Evolutionary conservation across 1,140 invertebrate species (phyloP).

Genomic region (Eciton burchellii): DNA sequence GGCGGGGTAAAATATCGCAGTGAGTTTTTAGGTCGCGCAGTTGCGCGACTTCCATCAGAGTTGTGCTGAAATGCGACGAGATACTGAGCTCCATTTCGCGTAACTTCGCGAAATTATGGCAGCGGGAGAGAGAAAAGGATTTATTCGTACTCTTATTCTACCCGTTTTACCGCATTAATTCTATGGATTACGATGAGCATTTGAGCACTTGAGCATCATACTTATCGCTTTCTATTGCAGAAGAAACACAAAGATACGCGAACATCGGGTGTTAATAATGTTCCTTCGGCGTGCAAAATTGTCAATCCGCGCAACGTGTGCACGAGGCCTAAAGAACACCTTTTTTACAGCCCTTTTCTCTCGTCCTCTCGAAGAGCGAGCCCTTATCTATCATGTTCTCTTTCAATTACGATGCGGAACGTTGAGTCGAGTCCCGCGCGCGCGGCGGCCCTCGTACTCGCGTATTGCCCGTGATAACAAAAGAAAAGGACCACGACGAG

Average conservation of each 20-base stretch:
- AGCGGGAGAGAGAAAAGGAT: too few species aligned
- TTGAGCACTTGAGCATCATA: neutral
- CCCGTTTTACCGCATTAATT: too few species aligned
- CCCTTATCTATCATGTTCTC: slow-evolving; percentile 73
- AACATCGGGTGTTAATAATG: neutral
- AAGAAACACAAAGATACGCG: neutral
- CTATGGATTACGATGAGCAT: too few species aligned
- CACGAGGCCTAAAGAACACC: slow-evolving; percentile 37
- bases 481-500: slow-evolving; percentile 9
- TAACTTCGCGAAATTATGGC: too few species aligned
- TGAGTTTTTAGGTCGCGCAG: neutral
- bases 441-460: slow-evolving; percentile 55
- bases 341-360: neutral
- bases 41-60: neutral
- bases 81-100: too few species aligned
- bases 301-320: neutral
- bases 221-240: neutral
- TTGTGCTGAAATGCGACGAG: too few species aligned
- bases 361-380: slow-evolving; percentile 55
- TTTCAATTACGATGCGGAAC: slow-evolving; percentile 72
- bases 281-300: neutral
- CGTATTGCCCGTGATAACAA: slow-evolving; percentile 42
- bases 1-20: neutral
- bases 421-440: slow-evolving; percentile 50
- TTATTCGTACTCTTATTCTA: too few species aligned